Evolutionary conservation across 1,140 invertebrate genomes (phyloP), one percentile per base, ranked within the genome.

Genomic region (Apolygus lucorum): DNA sequence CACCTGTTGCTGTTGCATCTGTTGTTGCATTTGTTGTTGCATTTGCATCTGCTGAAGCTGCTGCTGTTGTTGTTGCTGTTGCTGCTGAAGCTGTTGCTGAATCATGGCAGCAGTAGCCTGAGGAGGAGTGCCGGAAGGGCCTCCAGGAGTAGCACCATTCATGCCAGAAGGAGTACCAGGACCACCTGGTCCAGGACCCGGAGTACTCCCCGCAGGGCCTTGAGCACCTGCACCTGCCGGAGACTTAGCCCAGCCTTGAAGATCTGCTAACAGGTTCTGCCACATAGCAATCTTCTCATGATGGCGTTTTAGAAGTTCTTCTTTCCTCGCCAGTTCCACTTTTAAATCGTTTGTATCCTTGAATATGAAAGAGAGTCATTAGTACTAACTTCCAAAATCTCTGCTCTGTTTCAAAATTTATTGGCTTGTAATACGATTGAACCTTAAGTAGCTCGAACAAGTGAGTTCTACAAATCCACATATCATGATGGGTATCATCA

Each of bases 261-360:
- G 75, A 78, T 93, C 91, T 0, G 88, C 88, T 13, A 97, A 80
- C 27, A 95, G 80, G 74, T 86, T 88, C 77, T 96, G 93, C 94
- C 93, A 97, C 54, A 90, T 85, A 14, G 86, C 85, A 52, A 96
- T 88, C 77, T 95, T 94, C 29, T 95, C 93, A 76, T 94, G 92
- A 76, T 96, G 93, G 62, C 90, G 86, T 74, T 93, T 88, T 2
- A 97, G 83, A 0, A 97, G 79, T 67, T 91, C 88, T 69, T 96
- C 93, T 78, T 96, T 97, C 2, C 93, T 81, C 1, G 86, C 81
- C 22, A 96, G 81, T 78, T 97, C 94, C 52, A 86, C 81, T 74
- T 87, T 87, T 17, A 96, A 80, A 76, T 96, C 93, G 70, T 84
- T 86, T 74, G 92, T 92, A 76, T 96, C 93, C 82, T 84, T 73